These are phyloP conservation scores for Stegastes partitus DNA, from an alignment of 2,113 vertebrate species.

Conservation along the genomic window DNA sequence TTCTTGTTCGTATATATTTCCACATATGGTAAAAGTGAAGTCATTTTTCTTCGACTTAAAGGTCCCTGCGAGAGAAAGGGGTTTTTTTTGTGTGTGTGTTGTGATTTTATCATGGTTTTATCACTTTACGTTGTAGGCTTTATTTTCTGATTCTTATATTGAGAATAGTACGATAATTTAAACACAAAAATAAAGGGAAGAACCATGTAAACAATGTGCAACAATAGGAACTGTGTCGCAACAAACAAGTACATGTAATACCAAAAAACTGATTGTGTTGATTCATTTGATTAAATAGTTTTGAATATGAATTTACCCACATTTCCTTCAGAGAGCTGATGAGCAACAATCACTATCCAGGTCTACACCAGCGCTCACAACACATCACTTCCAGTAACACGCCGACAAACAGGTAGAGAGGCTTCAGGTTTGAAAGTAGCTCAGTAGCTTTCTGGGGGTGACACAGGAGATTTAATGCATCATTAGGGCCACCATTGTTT, in stretches of 20 bases:
- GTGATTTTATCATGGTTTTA: background rate
- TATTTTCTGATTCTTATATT: background rate
- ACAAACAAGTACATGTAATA: too few species aligned
- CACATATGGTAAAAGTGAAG: too few species aligned
- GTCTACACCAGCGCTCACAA: background rate
- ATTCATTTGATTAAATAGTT: too few species aligned
- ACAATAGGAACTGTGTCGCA: background rate
- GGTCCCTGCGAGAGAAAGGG: too few species aligned
- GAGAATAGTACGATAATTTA: background rate
- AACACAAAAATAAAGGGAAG: background rate
- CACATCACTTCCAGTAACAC: background rate
- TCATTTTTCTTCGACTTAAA: too few species aligned
- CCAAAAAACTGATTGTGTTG: too few species aligned
- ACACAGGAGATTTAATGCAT: constrained; percentile 10
- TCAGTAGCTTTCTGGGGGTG: constrained; percentile 1
- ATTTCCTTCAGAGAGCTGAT: too few species aligned
- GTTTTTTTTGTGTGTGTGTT: background rate
- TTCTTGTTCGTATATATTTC: too few species aligned
- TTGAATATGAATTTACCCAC: too few species aligned
- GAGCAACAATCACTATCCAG: background rate
- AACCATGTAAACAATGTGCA: background rate
- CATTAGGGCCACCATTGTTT: constrained; percentile 3
- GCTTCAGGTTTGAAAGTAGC: background rate
- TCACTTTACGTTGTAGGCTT: too few species aligned
- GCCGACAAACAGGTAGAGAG: background rate